phyloP scores from a whole-genome alignment of 2,888 invertebrate genomes.

The Apodemia duryi region DNA sequence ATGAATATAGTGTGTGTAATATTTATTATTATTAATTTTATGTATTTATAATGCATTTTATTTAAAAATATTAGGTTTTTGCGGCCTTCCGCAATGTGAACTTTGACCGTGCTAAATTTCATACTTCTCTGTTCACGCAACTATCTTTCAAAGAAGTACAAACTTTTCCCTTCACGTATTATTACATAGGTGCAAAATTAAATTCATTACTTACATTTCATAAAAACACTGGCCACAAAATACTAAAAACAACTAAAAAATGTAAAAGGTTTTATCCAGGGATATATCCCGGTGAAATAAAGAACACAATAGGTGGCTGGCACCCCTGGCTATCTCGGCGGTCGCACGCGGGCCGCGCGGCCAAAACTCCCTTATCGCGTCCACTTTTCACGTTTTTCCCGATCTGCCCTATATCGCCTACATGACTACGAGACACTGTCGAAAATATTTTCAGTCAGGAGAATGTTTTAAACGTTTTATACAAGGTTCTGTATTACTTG shows the following conservation, averaged over 20 bases:
- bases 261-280: conserved; percentile 4
- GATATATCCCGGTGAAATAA: conserved; percentile 14
- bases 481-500: neutral
- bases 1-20: too few species aligned
- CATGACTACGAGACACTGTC: conserved; percentile 17
- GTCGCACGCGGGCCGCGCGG: conserved; percentile 36
- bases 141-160: too few species aligned
- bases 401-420: conserved; percentile 33
- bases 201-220: neutral
- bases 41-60: too few species aligned
- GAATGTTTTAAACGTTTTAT: conserved; percentile 19
- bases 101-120: too few species aligned
- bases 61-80: too few species aligned
- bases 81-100: too few species aligned
- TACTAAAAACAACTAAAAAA: conserved; percentile 7
- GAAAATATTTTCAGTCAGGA: conserved; percentile 21
- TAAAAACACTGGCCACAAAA: neutral
- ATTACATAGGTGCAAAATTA: too few species aligned
- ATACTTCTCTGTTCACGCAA: too few species aligned
- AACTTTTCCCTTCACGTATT: too few species aligned
- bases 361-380: conserved; percentile 62
- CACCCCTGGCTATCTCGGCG: conserved; percentile 45
- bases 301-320: conserved; percentile 26
- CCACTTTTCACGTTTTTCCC: conserved; percentile 75
- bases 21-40: too few species aligned